Percentiles rank a stretch among this genome's conserved stretches.
Conservation (phyloP, 2,888 invertebrate genomes). For the Torymus tubicola region DNA sequence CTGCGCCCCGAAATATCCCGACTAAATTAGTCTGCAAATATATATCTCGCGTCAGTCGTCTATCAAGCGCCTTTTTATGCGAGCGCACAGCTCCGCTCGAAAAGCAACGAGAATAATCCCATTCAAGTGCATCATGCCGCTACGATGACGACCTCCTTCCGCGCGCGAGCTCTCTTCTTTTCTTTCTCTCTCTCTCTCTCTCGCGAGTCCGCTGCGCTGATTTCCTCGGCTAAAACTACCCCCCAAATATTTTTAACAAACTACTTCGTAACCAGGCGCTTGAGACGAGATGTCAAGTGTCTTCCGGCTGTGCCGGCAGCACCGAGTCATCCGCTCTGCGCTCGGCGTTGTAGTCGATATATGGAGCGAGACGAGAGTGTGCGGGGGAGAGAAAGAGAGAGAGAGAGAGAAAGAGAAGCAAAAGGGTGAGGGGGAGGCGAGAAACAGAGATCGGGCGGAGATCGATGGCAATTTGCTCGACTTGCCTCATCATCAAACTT, state of each 20-base stretch:
- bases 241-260: constrained; percentile 51
- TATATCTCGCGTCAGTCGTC: too few relatives aligned
- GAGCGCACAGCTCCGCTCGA: constrained; percentile 15
- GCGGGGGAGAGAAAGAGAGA: constrained; percentile 30
- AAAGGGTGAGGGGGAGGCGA: constrained; percentile 28
- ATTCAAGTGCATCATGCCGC: constrained; percentile 6
- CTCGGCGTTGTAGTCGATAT: neutral
- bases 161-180: neutral
- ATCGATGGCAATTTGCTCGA: constrained; percentile 46
- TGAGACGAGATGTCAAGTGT: constrained; percentile 35
- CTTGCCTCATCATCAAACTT: constrained; percentile 45
- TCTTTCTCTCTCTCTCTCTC: neutral
- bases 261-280: constrained; percentile 33
- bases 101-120: constrained; percentile 13
- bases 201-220: too few relatives aligned
- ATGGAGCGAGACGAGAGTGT: constrained; percentile 8
- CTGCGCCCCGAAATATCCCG: neutral
- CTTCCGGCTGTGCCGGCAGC: constrained; percentile 33
- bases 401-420: constrained; percentile 1
- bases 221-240: neutral
- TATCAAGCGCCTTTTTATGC: constrained; percentile 16
- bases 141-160: too few relatives aligned
- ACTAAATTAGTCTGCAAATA: neutral
- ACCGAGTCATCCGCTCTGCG: neutral
- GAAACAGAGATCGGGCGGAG: constrained; percentile 6